Base-by-base conservation (phyloP, 1,140 invertebrate genomes). In the Adelges cooleyi region DNA sequence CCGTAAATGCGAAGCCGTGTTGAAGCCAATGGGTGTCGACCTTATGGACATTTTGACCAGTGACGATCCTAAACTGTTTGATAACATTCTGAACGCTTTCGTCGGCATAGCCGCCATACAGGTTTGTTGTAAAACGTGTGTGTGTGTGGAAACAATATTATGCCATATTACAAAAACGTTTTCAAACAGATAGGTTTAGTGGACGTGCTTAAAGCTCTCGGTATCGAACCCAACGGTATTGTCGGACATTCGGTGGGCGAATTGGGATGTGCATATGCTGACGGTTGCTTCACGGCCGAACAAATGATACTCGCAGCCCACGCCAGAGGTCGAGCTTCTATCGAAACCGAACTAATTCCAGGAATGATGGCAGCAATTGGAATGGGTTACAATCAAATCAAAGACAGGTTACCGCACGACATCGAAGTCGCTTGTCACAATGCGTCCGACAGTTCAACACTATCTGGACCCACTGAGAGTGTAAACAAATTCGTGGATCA, bases 101-200 rank as follows among this genome's bases (percentile, higher is more conserved):
- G 79, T 89, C 50, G 80, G 80, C 29, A 89, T 88, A 69, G 82
- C 85, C 52, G 88, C 91, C n/a, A 84, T 96, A 66, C 89, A 90
- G 78, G 85, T 87, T 72, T 68, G 68, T 49, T 50, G 18, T 40
- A 38, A 66, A 17, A 46, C 88, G 71, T 71, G 72, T 25, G 11
- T 33, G n/a, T 11, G 29, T 33, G 11, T n/a, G 11, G 29, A 33
- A 33, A 33, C 29, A 11, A 33, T 33, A 33, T 33, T 33, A 6
- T 33, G 11, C 5, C 11, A 33, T n/a, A n/a, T n/a, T n/a, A n/a
- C n/a, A n/a, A n/a, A n/a, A n/a, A n/a, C n/a, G n/a, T n/a, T n/a
- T n/a, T n/a, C n/a, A n/a, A n/a, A 27, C 65, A 83, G 76, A 83
- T 92, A 68, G 88, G 84, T 27, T 72, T 93, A 1, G 82, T 88